phyloP scores from a whole-genome alignment of 2,797 vertebrate species.

The Austrolebias charrua region DNA sequence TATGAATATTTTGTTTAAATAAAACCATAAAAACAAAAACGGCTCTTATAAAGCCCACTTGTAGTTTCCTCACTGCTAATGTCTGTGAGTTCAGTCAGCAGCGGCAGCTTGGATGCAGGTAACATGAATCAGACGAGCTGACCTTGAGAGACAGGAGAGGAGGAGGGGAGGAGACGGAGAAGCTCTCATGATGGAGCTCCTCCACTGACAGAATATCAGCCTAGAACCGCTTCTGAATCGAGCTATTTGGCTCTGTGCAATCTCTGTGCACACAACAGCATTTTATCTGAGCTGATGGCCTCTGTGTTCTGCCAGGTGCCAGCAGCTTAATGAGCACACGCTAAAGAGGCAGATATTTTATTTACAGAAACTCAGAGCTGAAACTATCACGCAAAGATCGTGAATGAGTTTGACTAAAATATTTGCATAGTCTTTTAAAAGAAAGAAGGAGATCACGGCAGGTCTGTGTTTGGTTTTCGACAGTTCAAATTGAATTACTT shows the following conservation, averaged over 20 bases:
- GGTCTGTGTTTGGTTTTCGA: no score
- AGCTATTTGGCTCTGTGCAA: constrained; percentile 16
- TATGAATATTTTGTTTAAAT: background rate
- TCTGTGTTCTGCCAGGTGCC: constrained; percentile 47
- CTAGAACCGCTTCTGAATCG: constrained; percentile 21
- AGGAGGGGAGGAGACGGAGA: background rate
- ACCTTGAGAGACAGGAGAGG: constrained; percentile 47
- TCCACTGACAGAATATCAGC: constrained; percentile 30
- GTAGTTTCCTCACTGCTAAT: constrained; percentile 5
- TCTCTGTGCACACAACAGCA: constrained; percentile 17
- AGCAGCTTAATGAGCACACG: constrained; percentile 39
- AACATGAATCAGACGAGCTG: constrained; percentile 48
- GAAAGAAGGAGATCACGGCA: background rate
- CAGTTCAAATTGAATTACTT: no score
- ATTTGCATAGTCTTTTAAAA: background rate
- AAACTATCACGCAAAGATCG: background rate
- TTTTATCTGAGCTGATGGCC: constrained; percentile 44
- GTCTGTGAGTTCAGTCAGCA: constrained; percentile 22
- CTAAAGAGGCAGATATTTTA: constrained; percentile 10
- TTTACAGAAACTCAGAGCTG: constrained; percentile 16
- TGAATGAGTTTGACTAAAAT: background rate
- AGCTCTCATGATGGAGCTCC: constrained; percentile 24
- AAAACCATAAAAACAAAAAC: background rate
- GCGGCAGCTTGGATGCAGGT: constrained; percentile 18
- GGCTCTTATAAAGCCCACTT: background rate